Evolutionary conservation across 2,888 invertebrate genomes (phyloP).

Genomic region (Ormyrus pomaceus): DNA sequence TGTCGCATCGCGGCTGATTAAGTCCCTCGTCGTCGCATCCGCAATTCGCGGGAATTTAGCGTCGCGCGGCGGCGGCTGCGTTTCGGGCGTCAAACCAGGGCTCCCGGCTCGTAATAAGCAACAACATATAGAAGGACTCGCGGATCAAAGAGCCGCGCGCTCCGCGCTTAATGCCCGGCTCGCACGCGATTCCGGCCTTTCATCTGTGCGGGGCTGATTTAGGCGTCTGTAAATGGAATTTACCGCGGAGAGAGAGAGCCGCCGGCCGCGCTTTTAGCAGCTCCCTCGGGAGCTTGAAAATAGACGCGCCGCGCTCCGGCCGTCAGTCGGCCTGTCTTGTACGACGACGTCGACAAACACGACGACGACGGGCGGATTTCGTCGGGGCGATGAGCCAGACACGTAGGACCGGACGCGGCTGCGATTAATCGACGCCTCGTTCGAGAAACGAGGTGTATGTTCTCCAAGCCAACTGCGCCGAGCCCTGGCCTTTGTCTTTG

Average conservation of each 20-base stretch:
- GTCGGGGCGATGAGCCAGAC: slow-evolving; percentile 43
- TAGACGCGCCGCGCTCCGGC: slow-evolving; percentile 32
- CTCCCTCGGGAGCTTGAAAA: slow-evolving; percentile 26
- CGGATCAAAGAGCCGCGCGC: slow-evolving; percentile 46
- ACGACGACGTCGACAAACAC: slow-evolving; percentile 33
- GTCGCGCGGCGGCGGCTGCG: background rate
- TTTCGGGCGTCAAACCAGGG: background rate
- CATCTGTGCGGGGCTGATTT: slow-evolving; percentile 63
- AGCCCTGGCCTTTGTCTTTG: slow-evolving; percentile 2
- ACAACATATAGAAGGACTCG: slow-evolving; percentile 36
- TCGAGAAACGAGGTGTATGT: no score
- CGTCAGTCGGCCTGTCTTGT: slow-evolving; percentile 37
- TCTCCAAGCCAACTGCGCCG: background rate
- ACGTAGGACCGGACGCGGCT: slow-evolving; percentile 20
- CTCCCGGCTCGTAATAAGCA: slow-evolving; percentile 31
- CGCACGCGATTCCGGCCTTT: slow-evolving; percentile 29
- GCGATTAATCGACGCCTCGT: slow-evolving; percentile 57
- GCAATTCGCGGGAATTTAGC: slow-evolving; percentile 14
- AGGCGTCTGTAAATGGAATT: slow-evolving; percentile 70
- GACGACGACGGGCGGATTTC: slow-evolving; percentile 50
- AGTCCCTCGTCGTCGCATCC: slow-evolving; percentile 4
- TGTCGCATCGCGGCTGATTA: slow-evolving; percentile 37
- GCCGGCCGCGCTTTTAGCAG: background rate
- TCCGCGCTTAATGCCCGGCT: slow-evolving; percentile 17
- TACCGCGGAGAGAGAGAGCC: slow-evolving; percentile 53